Percentiles rank a stretch among this genome's conserved stretches.
phyloP scores from a whole-genome alignment of 1,140 invertebrate species.

The Drosophila equinoxialis region DNA sequence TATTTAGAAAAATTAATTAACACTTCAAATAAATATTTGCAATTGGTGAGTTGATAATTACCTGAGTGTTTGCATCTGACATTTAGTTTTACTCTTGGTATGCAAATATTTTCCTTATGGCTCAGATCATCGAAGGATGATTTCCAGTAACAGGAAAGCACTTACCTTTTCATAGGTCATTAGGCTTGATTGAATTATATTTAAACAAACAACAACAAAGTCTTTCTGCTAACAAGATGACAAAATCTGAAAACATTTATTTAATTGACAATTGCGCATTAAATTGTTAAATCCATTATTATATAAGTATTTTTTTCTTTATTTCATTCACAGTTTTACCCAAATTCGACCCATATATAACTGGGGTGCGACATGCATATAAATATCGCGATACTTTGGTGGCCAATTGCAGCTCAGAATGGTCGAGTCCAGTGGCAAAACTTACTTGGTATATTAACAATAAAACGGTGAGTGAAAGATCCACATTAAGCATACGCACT shows the following conservation, averaged over 20 bases:
- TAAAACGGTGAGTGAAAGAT: slow-evolving; percentile 70
- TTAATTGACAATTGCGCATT: neutral
- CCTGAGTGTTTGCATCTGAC: slow-evolving; percentile 38
- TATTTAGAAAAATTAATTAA: slow-evolving; percentile 81
- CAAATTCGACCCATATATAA: slow-evolving; percentile 82
- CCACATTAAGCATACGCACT: slow-evolving; percentile 35
- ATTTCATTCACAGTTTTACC: slow-evolving; percentile 81
- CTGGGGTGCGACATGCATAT: slow-evolving; percentile 79
- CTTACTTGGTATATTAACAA: slow-evolving; percentile 85
- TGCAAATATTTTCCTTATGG: neutral
- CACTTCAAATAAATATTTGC: slow-evolving; percentile 79
- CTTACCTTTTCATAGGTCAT: no score
- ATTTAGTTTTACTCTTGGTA: neutral
- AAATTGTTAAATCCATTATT: neutral
- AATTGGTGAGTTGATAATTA: slow-evolving; percentile 65
- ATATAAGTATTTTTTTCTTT: neutral
- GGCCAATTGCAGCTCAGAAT: slow-evolving; percentile 83
- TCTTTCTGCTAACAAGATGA: no score
- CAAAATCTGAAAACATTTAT: no score
- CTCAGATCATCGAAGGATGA: no score
- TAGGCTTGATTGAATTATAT: no score
- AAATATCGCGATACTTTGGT: slow-evolving; percentile 83
- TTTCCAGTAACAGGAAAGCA: no score
- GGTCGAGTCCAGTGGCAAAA: slow-evolving; percentile 83
- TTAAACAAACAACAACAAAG: no score